These are phyloP conservation scores for Erebia ligea DNA, from an alignment of 2,888 invertebrate species.

Conservation along the genomic window DNA sequence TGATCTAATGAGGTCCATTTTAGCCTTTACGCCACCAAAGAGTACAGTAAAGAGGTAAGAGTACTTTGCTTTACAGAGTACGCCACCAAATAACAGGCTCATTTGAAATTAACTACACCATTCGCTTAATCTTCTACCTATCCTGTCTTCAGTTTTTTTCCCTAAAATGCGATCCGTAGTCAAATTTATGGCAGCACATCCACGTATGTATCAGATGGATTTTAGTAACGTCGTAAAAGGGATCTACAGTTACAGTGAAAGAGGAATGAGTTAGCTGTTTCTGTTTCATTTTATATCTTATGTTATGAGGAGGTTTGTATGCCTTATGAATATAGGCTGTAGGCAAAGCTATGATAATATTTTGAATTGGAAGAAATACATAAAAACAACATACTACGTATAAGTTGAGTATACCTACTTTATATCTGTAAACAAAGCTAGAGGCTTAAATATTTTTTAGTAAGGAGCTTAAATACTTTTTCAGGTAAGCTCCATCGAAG, in stretches of 20 bases:
- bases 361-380: no score
- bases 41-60: no score
- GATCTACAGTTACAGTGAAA: conserved; percentile 40
- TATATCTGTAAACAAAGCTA: not conserved
- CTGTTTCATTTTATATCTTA: conserved; percentile 3
- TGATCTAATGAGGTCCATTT: no score
- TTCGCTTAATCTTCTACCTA: not conserved
- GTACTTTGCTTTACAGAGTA: no score
- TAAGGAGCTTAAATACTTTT: no score
- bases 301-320: not conserved
- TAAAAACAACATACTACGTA: no score
- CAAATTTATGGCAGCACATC: conserved; percentile 29
- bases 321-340: not conserved
- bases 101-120: not conserved
- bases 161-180: not conserved
- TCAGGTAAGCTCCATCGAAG: no score
- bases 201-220: conserved; percentile 32
- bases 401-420: not conserved
- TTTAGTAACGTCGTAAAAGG: conserved; percentile 43
- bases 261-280: conserved; percentile 32
- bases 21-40: no score
- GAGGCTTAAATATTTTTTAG: no score
- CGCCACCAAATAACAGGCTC: not conserved
- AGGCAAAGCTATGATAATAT: not conserved
- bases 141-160: not conserved